Percentiles rank a stretch among this genome's conserved stretches.
phyloP scores from a whole-genome alignment of 1,140 invertebrate species.

The Ips nitidus region DNA sequence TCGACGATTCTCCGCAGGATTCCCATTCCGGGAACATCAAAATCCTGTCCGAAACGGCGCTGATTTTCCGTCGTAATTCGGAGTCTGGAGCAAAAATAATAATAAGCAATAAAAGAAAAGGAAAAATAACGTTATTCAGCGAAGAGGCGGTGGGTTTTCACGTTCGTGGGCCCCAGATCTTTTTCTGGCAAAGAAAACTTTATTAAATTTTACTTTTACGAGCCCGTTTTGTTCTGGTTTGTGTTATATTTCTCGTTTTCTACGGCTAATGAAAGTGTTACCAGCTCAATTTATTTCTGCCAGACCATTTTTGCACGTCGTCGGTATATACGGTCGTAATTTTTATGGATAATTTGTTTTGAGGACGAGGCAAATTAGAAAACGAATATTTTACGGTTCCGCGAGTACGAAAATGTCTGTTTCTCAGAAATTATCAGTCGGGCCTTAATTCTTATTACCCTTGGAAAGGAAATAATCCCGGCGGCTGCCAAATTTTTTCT shows the following conservation, averaged over 20 bases:
- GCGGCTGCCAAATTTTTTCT: no score
- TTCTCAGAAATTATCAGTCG: neutral
- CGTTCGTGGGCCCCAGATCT: conserved; percentile 24
- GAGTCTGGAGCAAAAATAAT: conserved; percentile 27
- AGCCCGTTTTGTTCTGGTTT: conserved; percentile 38
- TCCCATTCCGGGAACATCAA: conserved; percentile 6
- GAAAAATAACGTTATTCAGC: conserved; percentile 34
- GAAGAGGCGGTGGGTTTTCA: conserved; percentile 29
- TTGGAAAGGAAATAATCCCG: no score
- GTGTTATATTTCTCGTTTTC: conserved; percentile 32
- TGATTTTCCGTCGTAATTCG: conserved; percentile 23
- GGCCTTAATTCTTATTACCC: no score
- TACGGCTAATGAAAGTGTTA: conserved; percentile 38
- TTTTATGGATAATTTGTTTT: conserved; percentile 39
- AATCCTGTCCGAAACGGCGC: conserved; percentile 19
- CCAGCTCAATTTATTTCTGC: conserved; percentile 36
- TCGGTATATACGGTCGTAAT: conserved; percentile 27
- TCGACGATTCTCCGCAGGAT: neutral
- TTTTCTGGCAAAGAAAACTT: conserved; percentile 37
- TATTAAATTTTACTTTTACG: conserved; percentile 41
- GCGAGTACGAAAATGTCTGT: conserved; percentile 24
- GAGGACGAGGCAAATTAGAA: conserved; percentile 33
- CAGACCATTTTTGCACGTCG: conserved; percentile 23
- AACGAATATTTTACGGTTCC: conserved; percentile 32
- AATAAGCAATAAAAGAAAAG: conserved; percentile 39